These are phyloP conservation scores for Ditylenchus dipsaci DNA, from an alignment of 1,140 invertebrate genomes.

Conservation along the genomic window DNA sequence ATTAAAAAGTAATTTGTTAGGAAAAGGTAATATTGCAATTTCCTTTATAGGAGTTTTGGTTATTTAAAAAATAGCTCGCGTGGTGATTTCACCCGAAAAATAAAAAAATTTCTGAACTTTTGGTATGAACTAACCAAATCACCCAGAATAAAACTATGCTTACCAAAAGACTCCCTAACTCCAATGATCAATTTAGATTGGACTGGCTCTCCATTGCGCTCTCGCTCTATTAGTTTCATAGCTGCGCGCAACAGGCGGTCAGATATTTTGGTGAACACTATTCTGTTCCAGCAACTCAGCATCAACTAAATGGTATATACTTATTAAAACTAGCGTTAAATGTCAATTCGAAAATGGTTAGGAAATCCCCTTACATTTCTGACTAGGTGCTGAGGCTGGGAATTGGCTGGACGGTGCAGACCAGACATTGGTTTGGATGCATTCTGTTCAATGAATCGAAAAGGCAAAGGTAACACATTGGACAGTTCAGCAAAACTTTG, in stretches of 20 bases:
- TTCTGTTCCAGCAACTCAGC: conserved; percentile 31
- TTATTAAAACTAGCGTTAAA: background rate
- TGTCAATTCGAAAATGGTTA: background rate
- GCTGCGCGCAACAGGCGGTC: conserved; percentile 30
- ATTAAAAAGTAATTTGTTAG: background rate
- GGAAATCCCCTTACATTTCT: conserved; percentile 17
- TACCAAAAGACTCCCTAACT: conserved; percentile 44
- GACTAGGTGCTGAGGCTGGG: conserved; percentile 16
- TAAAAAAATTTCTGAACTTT: conserved; percentile 14
- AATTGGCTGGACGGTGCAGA: background rate
- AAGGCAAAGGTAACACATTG: conserved; percentile 35
- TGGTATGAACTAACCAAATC: background rate
- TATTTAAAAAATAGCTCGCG: no score
- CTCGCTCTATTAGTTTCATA: conserved; percentile 39
- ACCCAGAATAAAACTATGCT: background rate
- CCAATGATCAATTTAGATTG: conserved; percentile 33
- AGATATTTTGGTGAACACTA: conserved; percentile 36
- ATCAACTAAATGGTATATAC: conserved; percentile 21
- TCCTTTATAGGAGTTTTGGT: no score
- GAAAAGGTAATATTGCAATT: background rate
- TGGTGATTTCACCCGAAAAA: conserved; percentile 2
- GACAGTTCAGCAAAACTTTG: conserved; percentile 28
- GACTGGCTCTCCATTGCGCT: conserved; percentile 39
- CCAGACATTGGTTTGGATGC: background rate
- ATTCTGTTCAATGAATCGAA: conserved; percentile 36